Base-by-base conservation (phyloP, 2,888 invertebrate genomes). In the Formica aserva region DNA sequence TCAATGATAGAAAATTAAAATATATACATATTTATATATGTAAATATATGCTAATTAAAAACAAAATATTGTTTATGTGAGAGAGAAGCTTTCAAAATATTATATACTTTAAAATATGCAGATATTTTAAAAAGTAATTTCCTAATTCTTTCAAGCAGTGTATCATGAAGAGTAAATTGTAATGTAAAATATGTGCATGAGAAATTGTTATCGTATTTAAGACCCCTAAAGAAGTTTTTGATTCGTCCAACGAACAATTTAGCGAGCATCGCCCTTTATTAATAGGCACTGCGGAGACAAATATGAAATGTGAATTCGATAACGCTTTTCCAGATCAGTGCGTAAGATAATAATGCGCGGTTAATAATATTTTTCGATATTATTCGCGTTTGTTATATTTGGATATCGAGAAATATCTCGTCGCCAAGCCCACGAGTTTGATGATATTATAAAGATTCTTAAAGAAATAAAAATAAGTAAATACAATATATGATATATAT, bases 251-350 rank as follows among this genome's bases (percentile, higher is more conserved):
- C 13, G 29, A 77, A 22, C 15, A 71, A 45, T 32, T 71, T 71
- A 15, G 13, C 32, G 57, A 62, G 35, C n/a, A 18, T 69, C 15
- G 11, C 22, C 52, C 45, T 52, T 45, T 35, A 55, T 67, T 38
- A 77, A 55, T 35, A 80, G 78, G 78, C 60, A 71, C 60, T 62
- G 71, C 71, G 71, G 78, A n/a, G 52, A 71, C n/a, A 78, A 45
- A 45, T 60, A 77, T 52, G 22, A 69, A 69, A 67, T 9, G 5
- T 18, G 29, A 22, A 18, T 45, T 65, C 18, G 18, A 38, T 18
- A 63, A 62, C 3, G 18, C 52, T 55, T 13, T 66, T 41, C 22
- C 8, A 66, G 35, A 52, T 18, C 52, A 66, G 8, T 48, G 6
- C 5, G 1, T 52, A 52, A 52, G 45, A 45, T 45, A 52, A 52